Percentiles rank a stretch among this genome's conserved stretches.
phyloP scores from a whole-genome alignment of 2,797 vertebrate genomes.

The Balearica regulorum region DNA sequence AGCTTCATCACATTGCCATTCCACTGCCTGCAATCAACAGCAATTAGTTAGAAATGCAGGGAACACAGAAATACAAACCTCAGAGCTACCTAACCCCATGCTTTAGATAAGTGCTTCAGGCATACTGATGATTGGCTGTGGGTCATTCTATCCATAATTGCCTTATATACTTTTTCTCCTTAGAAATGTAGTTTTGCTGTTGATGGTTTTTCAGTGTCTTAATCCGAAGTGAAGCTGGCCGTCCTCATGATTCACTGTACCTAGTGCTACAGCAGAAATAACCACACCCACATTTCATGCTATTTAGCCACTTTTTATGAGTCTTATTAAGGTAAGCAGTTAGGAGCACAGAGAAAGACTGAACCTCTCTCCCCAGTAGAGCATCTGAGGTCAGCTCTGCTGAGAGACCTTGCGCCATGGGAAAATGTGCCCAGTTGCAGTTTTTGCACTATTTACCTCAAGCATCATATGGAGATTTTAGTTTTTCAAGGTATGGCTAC shows the following conservation, averaged over 20 bases:
- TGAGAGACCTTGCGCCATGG: rapidly evolving
- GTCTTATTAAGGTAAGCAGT: neutral
- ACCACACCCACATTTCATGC: neutral
- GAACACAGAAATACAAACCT: neutral
- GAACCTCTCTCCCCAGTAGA: neutral
- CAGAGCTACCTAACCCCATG: neutral
- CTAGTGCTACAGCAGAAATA: neutral
- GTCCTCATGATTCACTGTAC: neutral
- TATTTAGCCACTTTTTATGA: neutral
- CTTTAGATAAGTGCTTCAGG: neutral
- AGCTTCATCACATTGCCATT: slow-evolving; percentile 94
- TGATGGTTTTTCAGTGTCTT: neutral
- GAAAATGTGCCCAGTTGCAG: neutral
- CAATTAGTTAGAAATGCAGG: neutral
- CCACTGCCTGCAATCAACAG: slow-evolving; percentile 80
- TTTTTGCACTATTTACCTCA: neutral
- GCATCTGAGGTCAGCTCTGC: neutral
- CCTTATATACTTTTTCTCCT: neutral
- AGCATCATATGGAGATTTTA: neutral
- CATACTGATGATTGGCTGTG: neutral
- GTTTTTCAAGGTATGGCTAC: neutral
- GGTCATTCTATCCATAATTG: neutral
- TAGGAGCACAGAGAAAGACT: neutral
- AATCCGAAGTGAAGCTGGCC: neutral
- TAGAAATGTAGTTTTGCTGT: neutral